Percentiles rank a stretch among this genome's conserved stretches.
phyloP scores from a whole-genome alignment of 2,113 vertebrate genomes.

The Cyprinus carpio region DNA sequence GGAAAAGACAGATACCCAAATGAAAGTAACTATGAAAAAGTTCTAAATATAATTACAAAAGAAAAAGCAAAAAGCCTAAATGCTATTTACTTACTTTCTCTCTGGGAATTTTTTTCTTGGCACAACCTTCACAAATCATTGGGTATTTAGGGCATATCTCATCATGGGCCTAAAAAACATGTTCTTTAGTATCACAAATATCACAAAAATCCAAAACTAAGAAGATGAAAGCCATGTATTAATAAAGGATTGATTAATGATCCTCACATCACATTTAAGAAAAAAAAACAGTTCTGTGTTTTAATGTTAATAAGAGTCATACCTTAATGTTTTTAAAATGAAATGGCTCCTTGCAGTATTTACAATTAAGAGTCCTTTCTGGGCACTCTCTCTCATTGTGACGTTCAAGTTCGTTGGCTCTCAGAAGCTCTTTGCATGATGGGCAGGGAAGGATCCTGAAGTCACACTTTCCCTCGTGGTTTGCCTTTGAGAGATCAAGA shows the following conservation, averaged over 20 bases:
- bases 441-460: constrained; percentile 80
- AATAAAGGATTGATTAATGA: background rate
- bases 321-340: constrained; percentile 79
- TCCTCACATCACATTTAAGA: background rate
- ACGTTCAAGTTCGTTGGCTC: constrained; percentile 79
- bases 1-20: constrained; percentile 8
- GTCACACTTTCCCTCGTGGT: constrained; percentile 79
- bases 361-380: constrained; percentile 81
- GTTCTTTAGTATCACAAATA: constrained; percentile 13
- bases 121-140: constrained; percentile 90
- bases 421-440: constrained; percentile 79
- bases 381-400: constrained; percentile 83
- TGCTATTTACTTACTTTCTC: constrained; percentile 79
- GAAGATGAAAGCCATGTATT: background rate
- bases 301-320: background rate
- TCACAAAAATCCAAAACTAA: background rate
- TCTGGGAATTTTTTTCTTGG: constrained; percentile 88
- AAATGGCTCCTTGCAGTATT: constrained; percentile 80
- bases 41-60: background rate
- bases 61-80: background rate
- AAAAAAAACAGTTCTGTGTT: background rate
- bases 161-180: constrained; percentile 81
- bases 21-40: background rate
- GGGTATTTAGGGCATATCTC: constrained; percentile 92
- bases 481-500: constrained; percentile 60